Conservation (phyloP, 2,797 vertebrate species). For the Tragelaphus oryx region DNA sequence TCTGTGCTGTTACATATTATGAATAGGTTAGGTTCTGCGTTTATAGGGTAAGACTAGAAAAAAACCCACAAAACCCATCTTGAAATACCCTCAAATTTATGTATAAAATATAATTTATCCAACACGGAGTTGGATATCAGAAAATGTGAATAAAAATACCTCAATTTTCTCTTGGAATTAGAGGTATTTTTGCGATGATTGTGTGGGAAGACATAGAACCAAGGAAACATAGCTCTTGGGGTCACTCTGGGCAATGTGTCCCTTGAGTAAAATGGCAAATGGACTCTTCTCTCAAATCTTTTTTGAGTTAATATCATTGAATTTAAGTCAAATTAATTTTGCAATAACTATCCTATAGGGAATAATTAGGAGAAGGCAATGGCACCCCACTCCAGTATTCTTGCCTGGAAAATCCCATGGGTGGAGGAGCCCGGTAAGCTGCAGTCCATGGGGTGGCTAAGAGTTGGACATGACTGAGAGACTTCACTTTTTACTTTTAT, state of each 20-base stretch:
- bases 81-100: not conserved
- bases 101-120: not conserved
- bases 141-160: not conserved
- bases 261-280: not conserved
- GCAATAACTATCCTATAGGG: not conserved
- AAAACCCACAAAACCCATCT: not conserved
- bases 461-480: too few relatives aligned
- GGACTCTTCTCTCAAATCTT: not conserved
- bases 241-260: not conserved
- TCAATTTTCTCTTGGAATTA: not conserved
- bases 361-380: not conserved
- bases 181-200: not conserved
- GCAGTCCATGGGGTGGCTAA: too few relatives aligned
- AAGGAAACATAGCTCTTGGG: rapidly evolving
- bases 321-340: not conserved
- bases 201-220: rapidly evolving
- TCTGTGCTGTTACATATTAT: not conserved
- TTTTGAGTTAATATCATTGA: not conserved
- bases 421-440: too few relatives aligned
- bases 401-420: too few relatives aligned
- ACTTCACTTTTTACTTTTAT: too few relatives aligned
- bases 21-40: not conserved
- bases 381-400: too few relatives aligned
- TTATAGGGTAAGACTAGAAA: not conserved
- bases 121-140: not conserved